phyloP scores from a whole-genome alignment of 2,888 invertebrate genomes.

The Pammene aurita region DNA sequence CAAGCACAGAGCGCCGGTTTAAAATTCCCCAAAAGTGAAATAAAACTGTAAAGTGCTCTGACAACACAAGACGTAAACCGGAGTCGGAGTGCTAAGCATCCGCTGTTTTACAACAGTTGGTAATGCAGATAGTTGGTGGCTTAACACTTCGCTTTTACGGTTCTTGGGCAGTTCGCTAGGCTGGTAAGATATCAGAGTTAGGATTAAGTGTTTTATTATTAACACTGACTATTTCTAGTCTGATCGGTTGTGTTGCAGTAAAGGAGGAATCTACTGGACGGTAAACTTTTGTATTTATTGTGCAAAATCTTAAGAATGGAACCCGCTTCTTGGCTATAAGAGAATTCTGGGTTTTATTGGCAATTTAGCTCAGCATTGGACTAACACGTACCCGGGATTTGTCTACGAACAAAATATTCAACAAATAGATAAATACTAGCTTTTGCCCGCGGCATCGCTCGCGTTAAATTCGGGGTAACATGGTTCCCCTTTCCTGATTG shows the following conservation, averaged over 20 bases:
- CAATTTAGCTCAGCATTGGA: no score
- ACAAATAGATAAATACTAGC: no score
- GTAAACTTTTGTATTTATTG: no score
- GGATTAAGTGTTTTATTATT: slow-evolving; percentile 18
- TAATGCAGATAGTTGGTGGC: slow-evolving; percentile 37
- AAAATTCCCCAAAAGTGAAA: slow-evolving; percentile 41
- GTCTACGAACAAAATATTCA: no score
- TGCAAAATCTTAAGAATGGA: no score
- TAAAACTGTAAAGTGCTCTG: slow-evolving; percentile 30
- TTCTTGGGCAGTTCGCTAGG: slow-evolving; percentile 33
- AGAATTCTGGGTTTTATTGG: no score
- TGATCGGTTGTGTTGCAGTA: neutral
- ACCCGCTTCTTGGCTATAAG: no score
- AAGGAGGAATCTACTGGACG: no score
- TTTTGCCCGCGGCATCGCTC: no score
- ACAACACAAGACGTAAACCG: slow-evolving; percentile 36
- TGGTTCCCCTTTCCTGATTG: no score
- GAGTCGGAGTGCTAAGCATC: slow-evolving; percentile 25
- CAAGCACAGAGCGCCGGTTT: slow-evolving; percentile 26
- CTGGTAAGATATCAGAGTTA: slow-evolving; percentile 25
- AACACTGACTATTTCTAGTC: neutral
- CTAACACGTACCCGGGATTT: no score
- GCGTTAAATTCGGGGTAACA: no score
- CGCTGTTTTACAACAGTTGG: slow-evolving; percentile 37
- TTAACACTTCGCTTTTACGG: slow-evolving; percentile 39